Base-by-base conservation (phyloP, 2,888 invertebrate genomes). In the Caenorhabditis sp. region DNA sequence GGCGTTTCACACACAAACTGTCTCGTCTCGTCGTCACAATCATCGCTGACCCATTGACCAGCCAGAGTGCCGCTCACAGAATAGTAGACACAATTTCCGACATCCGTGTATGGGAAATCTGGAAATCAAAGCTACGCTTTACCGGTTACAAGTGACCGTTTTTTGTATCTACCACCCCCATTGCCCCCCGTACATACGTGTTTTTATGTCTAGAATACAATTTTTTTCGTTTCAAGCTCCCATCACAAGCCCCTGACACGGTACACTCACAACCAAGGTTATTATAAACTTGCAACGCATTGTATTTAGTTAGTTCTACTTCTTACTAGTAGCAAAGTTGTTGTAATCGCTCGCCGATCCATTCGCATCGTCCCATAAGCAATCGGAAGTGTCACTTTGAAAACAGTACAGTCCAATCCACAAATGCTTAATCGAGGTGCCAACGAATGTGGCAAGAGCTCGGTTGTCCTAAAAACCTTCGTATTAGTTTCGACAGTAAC, bases 361-460 rank as follows among this genome's bases (percentile, higher is more conserved):
- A 10, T 47, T 35, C 1, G 22, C 47, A n/a, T 72, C 72, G 35
- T 61, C 61, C 72, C 72, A 72, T 2, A 14, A 16, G 22, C 70
- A 70, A 5, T 31, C 22, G 12, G 58, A 2, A 14, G 19, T 16
- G 31, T 58, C 58, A n/a, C 38, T 70, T 14, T 24, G 38, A 24
- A 47, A 38, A 26, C 72, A 72, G 35, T 35, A 72, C 6, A 61
- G 22, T 0, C 72, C 72, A 1, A 72, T n/a, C 72, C 72, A 72
- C 1, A 61, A 0, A 10, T 49, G 59, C 7, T 19, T 24, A 12
- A 49, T 5, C 12, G 49, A 31, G 10, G 72, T 22, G 24, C 59
- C 72, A 22, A 58, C 35, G 47, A 70, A 58, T 1, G 35, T 28
- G 6, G 22, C 7, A 19, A 72, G 44, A 8, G 49, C 72, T 8